phyloP scores from a whole-genome alignment of 1,140 invertebrate species.

The Hycleus cichorii region DNA sequence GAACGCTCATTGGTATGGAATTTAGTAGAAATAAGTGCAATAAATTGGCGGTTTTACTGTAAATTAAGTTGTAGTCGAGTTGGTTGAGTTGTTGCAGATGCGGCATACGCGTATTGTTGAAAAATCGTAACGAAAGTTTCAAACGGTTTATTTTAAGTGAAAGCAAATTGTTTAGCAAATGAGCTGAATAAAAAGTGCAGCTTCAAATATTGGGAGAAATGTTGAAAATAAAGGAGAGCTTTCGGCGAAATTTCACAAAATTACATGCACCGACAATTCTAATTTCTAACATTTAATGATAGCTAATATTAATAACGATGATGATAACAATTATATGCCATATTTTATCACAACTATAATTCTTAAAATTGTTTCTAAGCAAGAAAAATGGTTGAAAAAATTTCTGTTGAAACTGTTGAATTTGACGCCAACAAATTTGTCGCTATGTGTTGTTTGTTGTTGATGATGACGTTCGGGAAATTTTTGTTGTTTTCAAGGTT shows the following conservation, averaged over 20 bases:
- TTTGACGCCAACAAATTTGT: background rate
- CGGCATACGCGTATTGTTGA: too few species aligned
- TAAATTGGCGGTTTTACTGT: too few species aligned
- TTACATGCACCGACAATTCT: constrained; percentile 17
- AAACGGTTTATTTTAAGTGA: constrained; percentile 10
- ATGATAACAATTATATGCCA: background rate
- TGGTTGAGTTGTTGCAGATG: too few species aligned
- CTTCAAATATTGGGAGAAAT: too few species aligned
- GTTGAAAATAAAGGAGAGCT: background rate
- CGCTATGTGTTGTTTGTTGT: background rate
- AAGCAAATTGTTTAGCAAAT: background rate
- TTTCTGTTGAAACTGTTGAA: background rate
- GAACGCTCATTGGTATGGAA: too few species aligned
- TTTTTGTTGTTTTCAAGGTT: background rate
- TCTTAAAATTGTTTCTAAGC: background rate
- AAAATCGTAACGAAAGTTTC: too few species aligned
- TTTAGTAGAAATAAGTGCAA: too few species aligned
- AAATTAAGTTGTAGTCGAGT: too few species aligned
- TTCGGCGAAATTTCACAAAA: constrained; percentile 24
- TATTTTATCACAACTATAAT: background rate
- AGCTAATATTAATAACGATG: too few species aligned
- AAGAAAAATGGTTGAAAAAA: background rate
- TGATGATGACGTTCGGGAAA: background rate
- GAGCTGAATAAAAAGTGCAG: too few species aligned
- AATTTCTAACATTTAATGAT: background rate